Evolutionary conservation across 2,113 vertebrate species (phyloP), one percentile per base, ranked within the genome.

Genomic region (Lathamus discolor): DNA sequence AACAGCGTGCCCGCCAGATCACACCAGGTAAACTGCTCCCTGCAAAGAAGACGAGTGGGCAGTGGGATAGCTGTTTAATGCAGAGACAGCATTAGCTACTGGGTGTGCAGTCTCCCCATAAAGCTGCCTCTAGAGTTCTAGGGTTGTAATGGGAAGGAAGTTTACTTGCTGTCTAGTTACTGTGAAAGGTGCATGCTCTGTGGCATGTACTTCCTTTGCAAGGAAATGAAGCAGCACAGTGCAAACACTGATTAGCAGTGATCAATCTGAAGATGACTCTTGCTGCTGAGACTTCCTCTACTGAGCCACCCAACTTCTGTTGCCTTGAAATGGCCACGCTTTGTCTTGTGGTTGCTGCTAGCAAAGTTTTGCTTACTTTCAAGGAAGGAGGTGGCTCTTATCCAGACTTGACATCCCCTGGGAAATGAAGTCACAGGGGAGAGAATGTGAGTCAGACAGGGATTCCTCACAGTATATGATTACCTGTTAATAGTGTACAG

Each of bases 1-100:
- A 98, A 98, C 97, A 98, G 98, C 98, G 96, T 98, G 85, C 98
- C 99, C 93, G 96, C 98, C 77, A 98, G 98, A 96, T 98, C 98
- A 20, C 97, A 98, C 90, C 99, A 99, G 99, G 99, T 99, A 99
- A 97, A 98, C 76, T 66, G 95, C 94, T 76, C 52, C 75, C 78
- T 68, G 24, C 28, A 51, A 41, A 75, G 59, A 41, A 49, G 68
- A 63, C 43, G 29, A 67, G 29, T 29, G 55, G 31, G 20, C 73
- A 39, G 49, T 13, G 78, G 24, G 27, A 24, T 51, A 29, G n/a
- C 48, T 66, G 29, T 66, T 63, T 22, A 22, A 22, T 27, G 24
- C 51, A 52, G 51, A 35, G 23, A 63, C 17, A 29, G 0, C 13
- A 5, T 24, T 54, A 29, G 27, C 43, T 88, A 2, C 61, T 82